Evolutionary conservation across 2,888 invertebrate genomes (phyloP), one percentile per base, ranked within the genome.

Genomic region (Disparrhopalites patrizii): DNA sequence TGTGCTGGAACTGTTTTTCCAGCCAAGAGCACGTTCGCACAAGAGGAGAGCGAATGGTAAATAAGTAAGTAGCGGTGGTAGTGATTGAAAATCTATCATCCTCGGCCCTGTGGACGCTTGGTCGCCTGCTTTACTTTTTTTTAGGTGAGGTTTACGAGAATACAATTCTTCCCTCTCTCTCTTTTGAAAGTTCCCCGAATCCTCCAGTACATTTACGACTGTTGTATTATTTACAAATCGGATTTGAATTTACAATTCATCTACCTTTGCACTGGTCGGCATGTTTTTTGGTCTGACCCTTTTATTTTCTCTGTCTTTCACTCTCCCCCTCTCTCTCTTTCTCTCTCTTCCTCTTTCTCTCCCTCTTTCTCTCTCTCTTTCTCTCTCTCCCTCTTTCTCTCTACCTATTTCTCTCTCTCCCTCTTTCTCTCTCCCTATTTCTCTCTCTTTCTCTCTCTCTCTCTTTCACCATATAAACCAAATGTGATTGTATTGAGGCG

Each of bases 191-290:
- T 10, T 36, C 15, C 36, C 47, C 3, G 18, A 10, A 10, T 47
- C 47, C 20, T 23, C 23, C 25, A 25, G 20, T 23, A 47, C 47
- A 47, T 47, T 47, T 47, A 47, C 23, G 15, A 7, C 23, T 47
- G 20, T 47, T 47, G 47, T 47, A 47, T 47, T 47, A 47, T 47
- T 47, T 47, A 47, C 47, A 47, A 47, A 47, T 47, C 25, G 47
- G 47, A 47, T 47, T 47, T 47, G 47, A 47, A 47, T 20, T 47
- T 47, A 47, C 47, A 47, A 60, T 43, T 60, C 20, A 5, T 55
- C 52, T 18, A 28, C 30, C n/a, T n/a, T n/a, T n/a, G n/a, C n/a
- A n/a, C n/a, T n/a, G n/a, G n/a, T n/a, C n/a, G n/a, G n/a, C n/a
- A n/a, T n/a, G n/a, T n/a, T n/a, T n/a, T n/a, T n/a, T n/a, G n/a